Percentiles rank a stretch among this genome's conserved stretches.
These are phyloP conservation scores for Saccopteryx bilineata DNA, from an alignment of 2,113 vertebrate species.

Conservation along the genomic window DNA sequence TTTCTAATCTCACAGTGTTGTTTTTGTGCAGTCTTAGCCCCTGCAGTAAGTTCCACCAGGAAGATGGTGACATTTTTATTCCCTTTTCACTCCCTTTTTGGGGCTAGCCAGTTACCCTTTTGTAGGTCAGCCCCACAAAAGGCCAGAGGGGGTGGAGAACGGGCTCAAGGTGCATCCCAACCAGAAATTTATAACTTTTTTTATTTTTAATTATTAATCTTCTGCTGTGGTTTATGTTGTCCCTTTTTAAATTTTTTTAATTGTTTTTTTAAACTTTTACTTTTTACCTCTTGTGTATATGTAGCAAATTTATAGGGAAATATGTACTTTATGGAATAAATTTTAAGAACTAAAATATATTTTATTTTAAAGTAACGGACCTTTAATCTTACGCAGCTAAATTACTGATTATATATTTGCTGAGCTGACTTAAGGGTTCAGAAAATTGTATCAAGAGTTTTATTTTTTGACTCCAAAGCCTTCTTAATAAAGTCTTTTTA, in stretches of 20 bases:
- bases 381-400: constrained; percentile 95
- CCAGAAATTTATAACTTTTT: constrained; percentile 65
- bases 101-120: not conserved
- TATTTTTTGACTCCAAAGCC: constrained; percentile 97
- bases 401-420: constrained; percentile 96
- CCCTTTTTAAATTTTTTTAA: constrained; percentile 68
- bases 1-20: constrained; percentile 33
- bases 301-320: constrained; percentile 98
- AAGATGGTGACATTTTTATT: not conserved
- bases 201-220: constrained; percentile 71
- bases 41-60: not conserved
- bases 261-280: constrained; percentile 83
- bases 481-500: constrained; percentile 98
- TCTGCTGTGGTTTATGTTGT: constrained; percentile 75
- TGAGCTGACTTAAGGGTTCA: constrained; percentile 96
- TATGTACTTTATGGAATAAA: constrained; percentile 94
- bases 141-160: not conserved
- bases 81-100: not conserved
- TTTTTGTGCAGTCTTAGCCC: not conserved
- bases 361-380: constrained; percentile 99
- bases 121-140: not conserved
- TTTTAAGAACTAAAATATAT: constrained; percentile 94
- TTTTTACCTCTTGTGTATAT: constrained; percentile 95
- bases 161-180: not conserved
- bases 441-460: constrained; percentile 99